These are phyloP conservation scores for Tortricodes alternella DNA, from an alignment of 2,888 invertebrate species.

Conservation along the genomic window DNA sequence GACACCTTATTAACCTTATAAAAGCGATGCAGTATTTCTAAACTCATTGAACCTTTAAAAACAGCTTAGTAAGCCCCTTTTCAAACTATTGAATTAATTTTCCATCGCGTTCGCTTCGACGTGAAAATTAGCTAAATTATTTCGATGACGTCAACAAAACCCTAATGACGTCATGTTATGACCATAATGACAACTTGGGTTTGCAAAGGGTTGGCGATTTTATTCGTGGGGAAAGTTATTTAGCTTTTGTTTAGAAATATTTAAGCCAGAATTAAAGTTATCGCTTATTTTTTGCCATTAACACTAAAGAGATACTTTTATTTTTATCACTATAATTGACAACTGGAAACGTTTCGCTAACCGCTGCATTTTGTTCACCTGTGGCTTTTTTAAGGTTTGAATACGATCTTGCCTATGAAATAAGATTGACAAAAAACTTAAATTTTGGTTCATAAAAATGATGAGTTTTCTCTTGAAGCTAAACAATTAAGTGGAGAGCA, in stretches of 20 bases:
- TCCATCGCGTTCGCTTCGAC: slow-evolving; percentile 40
- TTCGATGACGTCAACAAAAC: slow-evolving; percentile 23
- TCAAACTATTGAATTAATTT: slow-evolving; percentile 43
- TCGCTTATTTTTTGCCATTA: no score
- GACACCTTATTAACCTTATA: background rate
- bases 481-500: no score
- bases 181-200: slow-evolving; percentile 13
- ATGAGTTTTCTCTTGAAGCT: no score
- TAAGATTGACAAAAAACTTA: no score
- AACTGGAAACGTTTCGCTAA: background rate
- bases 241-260: background rate
- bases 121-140: slow-evolving; percentile 48
- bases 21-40: slow-evolving; percentile 32
- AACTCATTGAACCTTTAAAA: slow-evolving; percentile 55
- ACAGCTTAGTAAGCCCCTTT: slow-evolving; percentile 53
- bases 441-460: no score
- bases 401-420: background rate
- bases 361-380: no score
- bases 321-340: background rate
- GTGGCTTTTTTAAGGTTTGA: no score
- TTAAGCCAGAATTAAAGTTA: no score
- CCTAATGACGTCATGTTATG: slow-evolving; percentile 24
- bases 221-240: background rate
- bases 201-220: slow-evolving; percentile 5
- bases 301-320: no score